Conservation (phyloP, 2,888 invertebrate species). For the Macropis europaea region DNA sequence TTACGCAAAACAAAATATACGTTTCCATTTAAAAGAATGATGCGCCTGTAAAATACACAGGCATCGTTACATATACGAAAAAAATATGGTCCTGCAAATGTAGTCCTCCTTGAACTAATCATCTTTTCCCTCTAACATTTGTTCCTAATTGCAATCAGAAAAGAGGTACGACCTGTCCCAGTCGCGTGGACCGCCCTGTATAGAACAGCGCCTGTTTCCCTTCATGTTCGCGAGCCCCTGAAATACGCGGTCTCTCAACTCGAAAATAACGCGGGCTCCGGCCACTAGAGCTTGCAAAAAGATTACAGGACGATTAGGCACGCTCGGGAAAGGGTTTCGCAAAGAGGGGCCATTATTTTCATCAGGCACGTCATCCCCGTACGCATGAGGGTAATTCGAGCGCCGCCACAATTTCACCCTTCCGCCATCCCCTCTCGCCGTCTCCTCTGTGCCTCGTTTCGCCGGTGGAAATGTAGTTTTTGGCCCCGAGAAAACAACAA, state of each 20-base stretch:
- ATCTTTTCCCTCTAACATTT: too few species aligned
- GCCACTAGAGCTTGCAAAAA: slow-evolving; percentile 6
- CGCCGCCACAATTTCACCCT: background rate
- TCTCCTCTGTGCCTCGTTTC: background rate
- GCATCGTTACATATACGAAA: too few species aligned
- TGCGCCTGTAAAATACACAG: too few species aligned
- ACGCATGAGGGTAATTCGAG: slow-evolving; percentile 18
- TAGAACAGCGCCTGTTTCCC: background rate
- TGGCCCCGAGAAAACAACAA: background rate
- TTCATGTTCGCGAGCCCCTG: background rate
- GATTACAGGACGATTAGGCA: slow-evolving; percentile 32
- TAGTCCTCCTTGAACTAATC: too few species aligned
- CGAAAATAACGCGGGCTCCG: slow-evolving; percentile 6
- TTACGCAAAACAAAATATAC: too few species aligned
- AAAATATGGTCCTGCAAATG: too few species aligned
- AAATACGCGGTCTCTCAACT: background rate
- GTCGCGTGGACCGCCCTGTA: too few species aligned
- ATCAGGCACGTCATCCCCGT: slow-evolving; percentile 16
- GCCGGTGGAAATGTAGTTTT: slow-evolving; percentile 9
- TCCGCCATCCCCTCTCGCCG: background rate
- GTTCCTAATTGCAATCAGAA: too few species aligned
- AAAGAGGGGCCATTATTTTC: slow-evolving; percentile 25
- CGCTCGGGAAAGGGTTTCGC: slow-evolving; percentile 14
- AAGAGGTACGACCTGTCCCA: too few species aligned
- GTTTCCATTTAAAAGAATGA: too few species aligned